Evolutionary conservation across 2,797 vertebrate genomes (phyloP).

Genomic region (Huso huso): DNA sequence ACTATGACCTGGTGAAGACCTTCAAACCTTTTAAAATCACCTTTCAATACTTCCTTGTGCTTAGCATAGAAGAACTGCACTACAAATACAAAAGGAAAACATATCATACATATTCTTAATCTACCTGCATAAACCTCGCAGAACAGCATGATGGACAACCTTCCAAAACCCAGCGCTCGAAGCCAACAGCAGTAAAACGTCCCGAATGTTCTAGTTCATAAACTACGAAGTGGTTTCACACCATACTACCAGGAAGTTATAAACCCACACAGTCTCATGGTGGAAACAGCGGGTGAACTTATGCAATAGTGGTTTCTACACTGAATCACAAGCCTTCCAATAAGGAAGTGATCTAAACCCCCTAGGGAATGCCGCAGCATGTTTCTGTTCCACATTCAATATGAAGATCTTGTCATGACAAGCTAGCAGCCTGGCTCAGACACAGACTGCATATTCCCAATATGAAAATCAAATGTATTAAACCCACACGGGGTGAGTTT

Average conservation of each 20-base stretch:
- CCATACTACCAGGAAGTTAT: not conserved
- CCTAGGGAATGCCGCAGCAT: not conserved
- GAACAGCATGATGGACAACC: slow-evolving; percentile 28
- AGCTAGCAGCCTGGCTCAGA: too few species aligned
- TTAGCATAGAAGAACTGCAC: too few species aligned
- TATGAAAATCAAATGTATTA: too few species aligned
- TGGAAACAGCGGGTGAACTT: not conserved
- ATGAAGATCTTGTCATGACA: too few species aligned
- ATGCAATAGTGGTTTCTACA: not conserved
- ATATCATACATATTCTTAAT: not conserved
- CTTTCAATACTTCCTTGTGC: too few species aligned
- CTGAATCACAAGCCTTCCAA: slow-evolving; percentile 13
- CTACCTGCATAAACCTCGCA: slow-evolving; percentile 33
- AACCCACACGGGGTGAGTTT: too few species aligned
- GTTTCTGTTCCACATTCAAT: slow-evolving; percentile 12
- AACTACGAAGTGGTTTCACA: slow-evolving; percentile 6
- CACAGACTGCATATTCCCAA: too few species aligned
- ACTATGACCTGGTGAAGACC: too few species aligned
- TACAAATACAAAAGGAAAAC: not conserved
- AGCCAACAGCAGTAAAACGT: not conserved
- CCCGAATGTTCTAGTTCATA: slow-evolving; percentile 12
- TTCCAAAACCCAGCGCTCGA: not conserved
- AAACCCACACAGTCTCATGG: not conserved
- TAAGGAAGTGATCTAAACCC: slow-evolving; percentile 37
- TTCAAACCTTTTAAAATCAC: too few species aligned